Conservation (phyloP, 2,113 vertebrate genomes). For the Lampris megalopsis region DNA sequence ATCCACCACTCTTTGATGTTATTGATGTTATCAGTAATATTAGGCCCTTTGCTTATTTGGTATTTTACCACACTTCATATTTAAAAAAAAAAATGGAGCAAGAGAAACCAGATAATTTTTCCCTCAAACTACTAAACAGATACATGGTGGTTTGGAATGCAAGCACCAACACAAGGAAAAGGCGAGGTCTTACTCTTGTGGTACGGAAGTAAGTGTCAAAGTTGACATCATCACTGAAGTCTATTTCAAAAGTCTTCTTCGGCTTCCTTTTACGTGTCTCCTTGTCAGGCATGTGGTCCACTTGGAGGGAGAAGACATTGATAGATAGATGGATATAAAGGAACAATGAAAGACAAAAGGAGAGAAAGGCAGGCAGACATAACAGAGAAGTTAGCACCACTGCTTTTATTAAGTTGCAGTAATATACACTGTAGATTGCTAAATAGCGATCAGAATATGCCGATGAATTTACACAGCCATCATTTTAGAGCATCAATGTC, state of each 20-base stretch:
- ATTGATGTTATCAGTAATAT: too few species aligned
- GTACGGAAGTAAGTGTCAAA: constrained; percentile 86
- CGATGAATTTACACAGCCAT: not conserved
- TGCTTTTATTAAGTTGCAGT: too few species aligned
- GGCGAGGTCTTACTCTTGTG: constrained; percentile 82
- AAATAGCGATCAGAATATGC: too few species aligned
- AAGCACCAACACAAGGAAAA: not conserved
- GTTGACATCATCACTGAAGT: constrained; percentile 88
- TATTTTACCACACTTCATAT: too few species aligned
- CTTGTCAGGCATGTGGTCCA: constrained; percentile 83
- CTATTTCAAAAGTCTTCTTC: constrained; percentile 86
- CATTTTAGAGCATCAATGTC: not conserved
- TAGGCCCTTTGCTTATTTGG: too few species aligned
- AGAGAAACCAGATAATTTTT: not conserved
- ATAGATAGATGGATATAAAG: not conserved
- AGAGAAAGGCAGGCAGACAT: too few species aligned
- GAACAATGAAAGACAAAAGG: not conserved
- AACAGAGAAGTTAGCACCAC: not conserved
- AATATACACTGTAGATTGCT: too few species aligned
- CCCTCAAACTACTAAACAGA: not conserved
- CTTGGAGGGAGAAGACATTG: constrained; percentile 49
- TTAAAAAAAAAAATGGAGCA: not conserved
- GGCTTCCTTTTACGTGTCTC: constrained; percentile 79
- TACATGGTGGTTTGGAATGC: not conserved
- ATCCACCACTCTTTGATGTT: too few species aligned